These are phyloP conservation scores for Todiramphus chloris DNA, from an alignment of 2,113 vertebrate genomes.

Conservation along the genomic window DNA sequence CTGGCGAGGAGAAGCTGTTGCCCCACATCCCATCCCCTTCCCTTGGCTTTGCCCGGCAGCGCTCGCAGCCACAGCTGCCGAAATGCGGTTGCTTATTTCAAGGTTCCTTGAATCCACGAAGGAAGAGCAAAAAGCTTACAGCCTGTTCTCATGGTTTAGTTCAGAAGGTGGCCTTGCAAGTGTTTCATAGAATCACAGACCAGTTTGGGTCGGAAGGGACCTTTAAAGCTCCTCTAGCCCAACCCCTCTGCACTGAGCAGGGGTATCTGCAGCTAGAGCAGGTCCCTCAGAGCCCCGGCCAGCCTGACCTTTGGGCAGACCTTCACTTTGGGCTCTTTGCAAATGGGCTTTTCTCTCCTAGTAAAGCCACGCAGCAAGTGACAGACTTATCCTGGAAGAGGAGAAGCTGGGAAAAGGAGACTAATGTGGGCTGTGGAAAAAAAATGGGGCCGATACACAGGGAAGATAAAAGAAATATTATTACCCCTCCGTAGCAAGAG, in stretches of 20 bases:
- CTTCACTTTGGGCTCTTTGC: background rate
- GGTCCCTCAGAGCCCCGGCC: too few species aligned
- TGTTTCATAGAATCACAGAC: background rate
- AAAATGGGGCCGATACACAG: accelerated
- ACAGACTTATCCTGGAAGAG: background rate
- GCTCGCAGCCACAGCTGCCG: background rate
- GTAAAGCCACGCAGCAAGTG: accelerated
- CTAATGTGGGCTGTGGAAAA: background rate
- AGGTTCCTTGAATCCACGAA: accelerated
- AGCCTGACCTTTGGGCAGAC: too few species aligned
- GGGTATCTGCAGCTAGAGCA: too few species aligned
- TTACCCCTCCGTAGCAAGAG: background rate
- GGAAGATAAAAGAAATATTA: background rate
- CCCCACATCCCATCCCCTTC: background rate
- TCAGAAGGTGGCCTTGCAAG: background rate
- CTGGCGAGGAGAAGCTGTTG: background rate
- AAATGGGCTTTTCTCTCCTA: background rate
- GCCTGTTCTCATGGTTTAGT: background rate
- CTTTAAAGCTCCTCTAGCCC: too few species aligned
- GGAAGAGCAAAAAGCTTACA: background rate
- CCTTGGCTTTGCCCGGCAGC: background rate
- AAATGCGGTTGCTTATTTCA: accelerated
- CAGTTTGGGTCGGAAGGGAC: too few species aligned
- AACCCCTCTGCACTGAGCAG: too few species aligned
- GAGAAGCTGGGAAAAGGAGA: background rate